Evolutionary conservation across 2,888 invertebrate species (phyloP), one percentile per base, ranked within the genome.

Genomic region (Theretra japonica): DNA sequence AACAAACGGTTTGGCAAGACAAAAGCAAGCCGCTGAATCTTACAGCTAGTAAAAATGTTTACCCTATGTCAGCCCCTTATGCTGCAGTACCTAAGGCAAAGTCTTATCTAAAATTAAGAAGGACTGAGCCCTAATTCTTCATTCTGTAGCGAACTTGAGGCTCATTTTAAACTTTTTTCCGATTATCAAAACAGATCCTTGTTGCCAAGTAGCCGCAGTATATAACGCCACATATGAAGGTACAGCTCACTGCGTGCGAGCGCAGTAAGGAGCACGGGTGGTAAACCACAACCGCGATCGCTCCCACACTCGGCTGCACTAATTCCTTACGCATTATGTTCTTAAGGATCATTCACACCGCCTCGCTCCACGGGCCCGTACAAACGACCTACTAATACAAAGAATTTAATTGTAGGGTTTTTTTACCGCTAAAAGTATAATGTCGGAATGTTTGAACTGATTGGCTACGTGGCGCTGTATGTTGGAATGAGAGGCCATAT

Each of bases 241-340:
- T 25, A 70, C 48, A 72, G 58, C 33, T 50, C 50, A 70, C 58
- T 56, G 41, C 59, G 59, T 75, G 69, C 60, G 60, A 72, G 72
- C 58, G 70, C 68, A 68, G 56, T 58, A 62, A 73, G 73, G 79
- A 78, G 74, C 83, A 80, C 88, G 91, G 92, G 92, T 91, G 92
- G 92, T 87, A 89, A 90, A 90, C 93, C 92, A 81, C 93, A 92
- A 87, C 86, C 85, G 81, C 85, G 82, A 76, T 74, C 80, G 80
- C 81, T 77, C 78, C 78, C 79, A 81, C 91, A 88, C 88, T 90
- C 83, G 84, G 85, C 84, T 91, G 94, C 86, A 81, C 91, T 91
- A 89, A 93, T 92, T 84, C 90, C 86, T 81, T 78, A 80, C 86
- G 82, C 87, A 86, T 86, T 87, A 84, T 53, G 53, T 60, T 65